Evolutionary conservation across 37 sponge, comb jelly and placozoan species (phyloP).

Genomic region (Dysidea cf. avara): DNA sequence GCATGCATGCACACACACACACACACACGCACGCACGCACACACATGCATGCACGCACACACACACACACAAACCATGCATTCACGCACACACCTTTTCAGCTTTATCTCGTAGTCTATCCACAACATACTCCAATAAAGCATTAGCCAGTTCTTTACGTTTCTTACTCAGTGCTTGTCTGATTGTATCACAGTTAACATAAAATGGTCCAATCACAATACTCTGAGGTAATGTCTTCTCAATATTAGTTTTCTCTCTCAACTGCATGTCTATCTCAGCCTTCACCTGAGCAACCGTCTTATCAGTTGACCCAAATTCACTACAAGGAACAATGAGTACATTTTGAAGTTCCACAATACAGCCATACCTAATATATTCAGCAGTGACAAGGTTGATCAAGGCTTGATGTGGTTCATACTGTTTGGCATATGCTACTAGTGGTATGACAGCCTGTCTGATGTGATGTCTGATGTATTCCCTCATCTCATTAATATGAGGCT

Average conservation of each 20-base stretch:
- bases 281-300: conserved; percentile 76
- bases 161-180: conserved; percentile 80
- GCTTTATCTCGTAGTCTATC: conserved; percentile 74
- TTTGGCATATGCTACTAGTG: conserved; percentile 74
- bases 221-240: conserved; percentile 77
- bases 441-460: conserved; percentile 77
- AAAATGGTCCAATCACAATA: conserved; percentile 88
- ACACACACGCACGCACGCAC: too few relatives aligned
- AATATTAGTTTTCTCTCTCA: conserved; percentile 61
- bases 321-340: background rate
- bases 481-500: conserved; percentile 73
- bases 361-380: conserved; percentile 63
- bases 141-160: conserved; percentile 79
- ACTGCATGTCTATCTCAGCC: conserved; percentile 84
- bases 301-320: conserved; percentile 53
- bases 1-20: too few relatives aligned
- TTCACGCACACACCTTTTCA: conserved; percentile 62
- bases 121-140: conserved; percentile 85
- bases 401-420: conserved; percentile 75
- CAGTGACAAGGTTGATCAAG: conserved; percentile 73
- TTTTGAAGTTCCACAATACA: background rate
- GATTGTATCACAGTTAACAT: conserved; percentile 78
- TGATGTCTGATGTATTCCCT: conserved; percentile 47
- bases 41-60: too few relatives aligned
- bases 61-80: too few relatives aligned